These are phyloP conservation scores for Apis dorsata DNA, from an alignment of 1,140 invertebrate species.

Conservation along the genomic window DNA sequence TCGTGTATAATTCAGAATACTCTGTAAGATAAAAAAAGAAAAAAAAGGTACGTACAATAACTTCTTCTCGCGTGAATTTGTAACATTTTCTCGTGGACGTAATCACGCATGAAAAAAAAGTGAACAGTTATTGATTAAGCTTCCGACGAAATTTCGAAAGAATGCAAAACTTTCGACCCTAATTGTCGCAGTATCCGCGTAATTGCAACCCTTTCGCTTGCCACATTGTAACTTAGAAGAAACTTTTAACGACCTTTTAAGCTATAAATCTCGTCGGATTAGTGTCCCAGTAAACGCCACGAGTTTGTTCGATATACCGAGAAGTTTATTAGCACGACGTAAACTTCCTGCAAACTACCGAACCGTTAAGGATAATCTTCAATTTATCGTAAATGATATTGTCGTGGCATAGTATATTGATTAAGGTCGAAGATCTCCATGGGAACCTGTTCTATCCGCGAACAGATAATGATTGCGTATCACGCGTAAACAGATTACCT, in stretches of 20 bases:
- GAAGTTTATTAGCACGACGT: slow-evolving; percentile 56
- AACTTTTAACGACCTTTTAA: slow-evolving; percentile 56
- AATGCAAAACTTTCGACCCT: neutral
- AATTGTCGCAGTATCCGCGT: neutral
- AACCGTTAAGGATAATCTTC: slow-evolving; percentile 54
- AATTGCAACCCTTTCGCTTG: slow-evolving; percentile 5
- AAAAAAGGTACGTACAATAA: no score
- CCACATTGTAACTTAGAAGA: slow-evolving; percentile 26
- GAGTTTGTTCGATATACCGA: slow-evolving; percentile 53
- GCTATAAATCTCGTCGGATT: slow-evolving; percentile 37
- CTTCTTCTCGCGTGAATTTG: no score
- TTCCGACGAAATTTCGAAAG: neutral
- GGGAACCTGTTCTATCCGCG: slow-evolving; percentile 29
- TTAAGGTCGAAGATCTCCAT: slow-evolving; percentile 56
- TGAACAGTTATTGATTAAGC: neutral
- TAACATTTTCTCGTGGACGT: no score
- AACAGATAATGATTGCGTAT: slow-evolving; percentile 41
- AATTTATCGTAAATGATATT: slow-evolving; percentile 60
- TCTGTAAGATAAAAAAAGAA: no score
- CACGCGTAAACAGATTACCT: slow-evolving; percentile 17
- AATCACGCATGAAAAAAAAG: neutral
- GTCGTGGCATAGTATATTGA: slow-evolving; percentile 53
- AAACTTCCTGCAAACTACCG: slow-evolving; percentile 50
- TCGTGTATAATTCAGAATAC: no score
- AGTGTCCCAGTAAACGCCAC: slow-evolving; percentile 46